Evolutionary conservation across 1,140 invertebrate species (phyloP).

Genomic region (Panonychus citri): DNA sequence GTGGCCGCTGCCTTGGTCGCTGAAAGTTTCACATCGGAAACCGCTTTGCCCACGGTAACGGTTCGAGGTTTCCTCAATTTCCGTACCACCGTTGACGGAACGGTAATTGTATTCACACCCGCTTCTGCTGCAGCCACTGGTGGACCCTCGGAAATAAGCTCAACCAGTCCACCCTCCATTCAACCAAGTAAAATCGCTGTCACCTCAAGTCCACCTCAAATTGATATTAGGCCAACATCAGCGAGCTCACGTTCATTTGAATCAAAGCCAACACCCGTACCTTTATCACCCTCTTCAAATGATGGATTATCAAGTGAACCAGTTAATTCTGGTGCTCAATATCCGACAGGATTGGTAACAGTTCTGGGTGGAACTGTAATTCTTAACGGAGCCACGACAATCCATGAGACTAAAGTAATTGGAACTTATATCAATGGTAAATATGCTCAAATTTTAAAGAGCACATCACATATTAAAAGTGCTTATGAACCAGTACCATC

Average conservation of each 20-base stretch:
- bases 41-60: constrained; percentile 39
- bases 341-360: constrained; percentile 47
- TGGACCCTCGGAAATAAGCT: background rate
- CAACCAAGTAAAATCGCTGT: constrained; percentile 17
- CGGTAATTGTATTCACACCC: constrained; percentile 67
- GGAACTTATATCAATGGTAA: constrained; percentile 65
- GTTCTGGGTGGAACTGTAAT: constrained; percentile 55
- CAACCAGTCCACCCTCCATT: background rate
- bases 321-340: constrained; percentile 16
- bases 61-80: constrained; percentile 75
- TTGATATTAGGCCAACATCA: constrained; percentile 16
- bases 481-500: constrained; percentile 2
- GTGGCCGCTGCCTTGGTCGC: background rate
- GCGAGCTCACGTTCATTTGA: background rate
- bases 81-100: constrained; percentile 64
- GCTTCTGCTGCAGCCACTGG: constrained; percentile 27
- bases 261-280: background rate
- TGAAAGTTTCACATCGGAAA: background rate
- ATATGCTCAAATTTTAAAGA: constrained; percentile 48
- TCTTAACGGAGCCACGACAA: constrained; percentile 52
- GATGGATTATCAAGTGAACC: background rate
- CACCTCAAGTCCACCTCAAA: constrained; percentile 28
- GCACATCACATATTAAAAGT: constrained; percentile 35
- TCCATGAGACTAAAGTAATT: constrained; percentile 63
- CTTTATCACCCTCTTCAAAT: background rate